These are phyloP conservation scores for Doryteuthis pealeii DNA, from an alignment of 1,140 invertebrate species.

Conservation along the genomic window DNA sequence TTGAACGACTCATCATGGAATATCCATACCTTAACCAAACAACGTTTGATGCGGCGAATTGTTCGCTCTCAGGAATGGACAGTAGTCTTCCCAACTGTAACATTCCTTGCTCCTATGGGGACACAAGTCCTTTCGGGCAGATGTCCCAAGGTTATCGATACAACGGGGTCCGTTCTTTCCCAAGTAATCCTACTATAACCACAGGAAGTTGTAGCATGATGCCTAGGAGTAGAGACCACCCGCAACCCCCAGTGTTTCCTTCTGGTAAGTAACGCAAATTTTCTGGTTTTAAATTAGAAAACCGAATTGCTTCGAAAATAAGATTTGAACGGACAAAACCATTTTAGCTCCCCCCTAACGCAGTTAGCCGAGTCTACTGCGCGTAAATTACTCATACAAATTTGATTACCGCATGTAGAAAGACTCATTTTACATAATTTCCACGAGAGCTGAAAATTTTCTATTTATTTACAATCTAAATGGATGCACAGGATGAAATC, in stretches of 20 bases:
- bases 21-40: conserved; percentile 19
- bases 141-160: conserved; percentile 67
- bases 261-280: conserved; percentile 51
- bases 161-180: conserved; percentile 50
- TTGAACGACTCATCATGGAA: conserved; percentile 13
- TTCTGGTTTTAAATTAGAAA: conserved; percentile 49
- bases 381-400: conserved; percentile 41
- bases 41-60: conserved; percentile 24
- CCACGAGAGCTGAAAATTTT: conserved; percentile 48
- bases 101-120: conserved; percentile 79
- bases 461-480: conserved; percentile 52
- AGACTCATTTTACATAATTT: conserved; percentile 56
- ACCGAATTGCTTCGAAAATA: conserved; percentile 43
- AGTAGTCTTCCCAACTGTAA: conserved; percentile 65
- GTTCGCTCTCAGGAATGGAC: conserved; percentile 66
- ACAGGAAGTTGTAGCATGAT: conserved; percentile 51
- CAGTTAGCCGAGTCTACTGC: conserved; percentile 49
- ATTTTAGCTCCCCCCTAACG: conserved; percentile 53
- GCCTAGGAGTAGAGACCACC: conserved; percentile 47
- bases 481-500: conserved; percentile 51
- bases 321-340: conserved; percentile 55
- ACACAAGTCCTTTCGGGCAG: conserved; percentile 81
- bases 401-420: conserved; percentile 53
- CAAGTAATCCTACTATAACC: conserved; percentile 41
- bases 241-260: conserved; percentile 51